Base-by-base conservation (phyloP, 2,113 vertebrate genomes). In the Dolichallabes microphthalmus region DNA sequence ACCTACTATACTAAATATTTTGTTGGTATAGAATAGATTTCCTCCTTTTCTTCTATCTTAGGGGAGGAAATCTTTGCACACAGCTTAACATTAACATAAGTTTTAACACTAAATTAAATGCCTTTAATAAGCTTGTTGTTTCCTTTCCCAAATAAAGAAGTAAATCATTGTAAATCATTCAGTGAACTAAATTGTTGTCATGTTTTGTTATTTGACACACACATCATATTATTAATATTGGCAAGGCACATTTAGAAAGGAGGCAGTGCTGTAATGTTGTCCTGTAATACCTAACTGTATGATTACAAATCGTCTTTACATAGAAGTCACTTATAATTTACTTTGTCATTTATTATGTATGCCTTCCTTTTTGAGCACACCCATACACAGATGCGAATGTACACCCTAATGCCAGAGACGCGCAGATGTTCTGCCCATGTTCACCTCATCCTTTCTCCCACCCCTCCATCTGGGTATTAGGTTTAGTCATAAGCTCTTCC, bases 391-490 rank as follows among this genome's bases (percentile, higher is more conserved):
- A 25, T 35, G 71, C 58, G 86, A 22, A 50, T 76, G 75, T 27
- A 79, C 60, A 79, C 35, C 55, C 61, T 63, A 61, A 74, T 52
- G 22, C 76, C 32, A 60, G 17, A 25, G 55, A 75, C n/a, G 77
- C 80, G 85, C 85, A 89, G 86, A 85, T 87, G 85, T 84, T 88
- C 61, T 78, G 55, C 35, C 63, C 14, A 52, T 81, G 82, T 81
- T 83, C 83, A 87, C 27, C 80, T 89, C 68, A 55, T 89, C 76
- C 68, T 60, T 30, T 71, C 39, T 71, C 76, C 75, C 66, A 75
- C 80, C 83, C 68, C 80, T 83, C 83, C 88, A 89, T 87, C 85
- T 89, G 83, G 82, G 83, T 84, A 85, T 85, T 83, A 89, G 83
- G 80, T 80, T 82, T 76, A 55, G 74, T 87, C 80, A 85, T 88